Evolutionary conservation across 2,797 vertebrate genomes (phyloP).

Genomic region (Nyctibius grandis): DNA sequence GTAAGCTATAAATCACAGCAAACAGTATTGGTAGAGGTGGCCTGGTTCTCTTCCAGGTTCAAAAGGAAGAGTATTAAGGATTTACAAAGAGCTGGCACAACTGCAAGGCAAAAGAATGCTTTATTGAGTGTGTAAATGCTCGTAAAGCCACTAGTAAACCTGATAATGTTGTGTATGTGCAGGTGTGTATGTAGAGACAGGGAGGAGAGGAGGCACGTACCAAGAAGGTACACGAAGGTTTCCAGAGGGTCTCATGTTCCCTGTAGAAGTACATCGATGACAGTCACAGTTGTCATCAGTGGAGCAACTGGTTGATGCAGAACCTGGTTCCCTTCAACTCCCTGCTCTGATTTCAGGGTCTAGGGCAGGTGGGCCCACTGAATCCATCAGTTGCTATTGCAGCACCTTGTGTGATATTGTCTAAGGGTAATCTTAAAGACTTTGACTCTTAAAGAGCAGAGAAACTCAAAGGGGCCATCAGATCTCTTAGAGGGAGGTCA

Average conservation of each 20-base stretch:
- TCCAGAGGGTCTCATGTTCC: neutral
- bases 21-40: neutral
- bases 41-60: neutral
- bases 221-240: neutral
- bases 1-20: neutral
- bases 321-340: neutral
- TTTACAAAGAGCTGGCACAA: neutral
- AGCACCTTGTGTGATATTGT: accelerated
- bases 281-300: neutral
- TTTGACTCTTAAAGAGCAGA: neutral
- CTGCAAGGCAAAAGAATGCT: neutral
- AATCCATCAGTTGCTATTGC: neutral
- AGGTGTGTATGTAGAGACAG: neutral
- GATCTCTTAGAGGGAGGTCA: neutral
- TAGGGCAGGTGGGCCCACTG: too few relatives aligned
- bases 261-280: neutral
- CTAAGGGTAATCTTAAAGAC: neutral
- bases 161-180: neutral
- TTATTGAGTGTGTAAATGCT: neutral
- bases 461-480: accelerated
- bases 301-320: neutral
- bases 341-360: neutral
- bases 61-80: neutral
- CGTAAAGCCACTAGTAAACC: neutral
- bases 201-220: neutral